Conservation (phyloP, 2,888 invertebrate species). For the Scaptodrosophila latifasciaeformis region DNA sequence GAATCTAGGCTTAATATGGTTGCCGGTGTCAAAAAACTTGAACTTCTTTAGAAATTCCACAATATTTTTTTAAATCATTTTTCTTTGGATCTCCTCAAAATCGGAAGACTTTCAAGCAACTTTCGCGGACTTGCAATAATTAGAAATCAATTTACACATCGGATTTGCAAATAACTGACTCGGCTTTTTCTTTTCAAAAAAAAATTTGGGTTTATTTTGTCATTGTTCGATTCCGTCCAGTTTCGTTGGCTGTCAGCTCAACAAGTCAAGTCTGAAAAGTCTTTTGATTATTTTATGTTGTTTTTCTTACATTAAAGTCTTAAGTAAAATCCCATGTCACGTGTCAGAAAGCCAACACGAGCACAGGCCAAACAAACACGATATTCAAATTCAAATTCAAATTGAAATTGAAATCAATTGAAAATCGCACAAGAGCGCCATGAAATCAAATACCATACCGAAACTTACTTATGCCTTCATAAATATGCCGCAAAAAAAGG, state of each 20-base stretch:
- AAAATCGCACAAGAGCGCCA: slow-evolving; percentile 36
- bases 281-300: slow-evolving; percentile 42
- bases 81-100: too few species aligned
- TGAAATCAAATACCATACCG: slow-evolving; percentile 52
- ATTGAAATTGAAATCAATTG: slow-evolving; percentile 57
- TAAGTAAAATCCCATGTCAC: slow-evolving; percentile 74
- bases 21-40: too few species aligned
- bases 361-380: slow-evolving; percentile 18
- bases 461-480: slow-evolving; percentile 29
- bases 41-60: too few species aligned
- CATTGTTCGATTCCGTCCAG: slow-evolving; percentile 16
- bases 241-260: slow-evolving; percentile 55
- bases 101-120: slow-evolving; percentile 1
- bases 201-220: neutral
- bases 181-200: slow-evolving; percentile 15
- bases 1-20: too few species aligned
- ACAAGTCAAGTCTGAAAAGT: neutral
- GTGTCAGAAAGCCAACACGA: slow-evolving; percentile 58
- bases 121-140: slow-evolving; percentile 44
- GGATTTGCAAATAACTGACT: slow-evolving; percentile 40
- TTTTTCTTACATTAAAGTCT: slow-evolving; percentile 62
- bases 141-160: slow-evolving; percentile 63
- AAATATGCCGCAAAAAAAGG: slow-evolving; percentile 37
- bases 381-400: slow-evolving; percentile 34
- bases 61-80: too few species aligned